Percentiles rank a stretch among this genome's conserved stretches.
These are phyloP conservation scores for Cephus cinctus DNA, from an alignment of 1,140 invertebrate genomes.

Conservation along the genomic window DNA sequence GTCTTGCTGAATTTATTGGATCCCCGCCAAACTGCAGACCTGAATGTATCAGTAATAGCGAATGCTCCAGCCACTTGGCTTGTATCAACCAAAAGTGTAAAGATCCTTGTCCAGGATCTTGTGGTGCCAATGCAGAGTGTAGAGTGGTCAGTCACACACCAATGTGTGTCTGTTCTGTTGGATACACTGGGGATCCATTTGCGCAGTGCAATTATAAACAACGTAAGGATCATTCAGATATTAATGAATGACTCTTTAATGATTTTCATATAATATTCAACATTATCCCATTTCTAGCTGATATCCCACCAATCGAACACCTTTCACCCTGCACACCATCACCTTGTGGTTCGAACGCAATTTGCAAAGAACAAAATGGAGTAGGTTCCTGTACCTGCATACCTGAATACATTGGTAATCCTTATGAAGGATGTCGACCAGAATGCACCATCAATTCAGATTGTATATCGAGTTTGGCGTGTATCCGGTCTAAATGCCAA, in stretches of 20 bases:
- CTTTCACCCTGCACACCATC: constrained; percentile 36
- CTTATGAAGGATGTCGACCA: constrained; percentile 51
- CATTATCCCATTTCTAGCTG: constrained; percentile 4
- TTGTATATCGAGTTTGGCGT: constrained; percentile 54
- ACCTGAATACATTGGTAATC: constrained; percentile 50
- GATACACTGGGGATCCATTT: constrained; percentile 68
- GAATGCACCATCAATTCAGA: constrained; percentile 55
- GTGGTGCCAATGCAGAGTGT: constrained; percentile 60
- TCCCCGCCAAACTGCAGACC: too few species aligned
- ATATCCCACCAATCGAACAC: not conserved
- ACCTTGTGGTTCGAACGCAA: constrained; percentile 46
- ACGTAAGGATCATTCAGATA: constrained; percentile 42
- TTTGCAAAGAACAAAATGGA: constrained; percentile 53
- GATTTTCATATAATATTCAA: not conserved
- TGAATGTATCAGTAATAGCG: constrained; percentile 71
- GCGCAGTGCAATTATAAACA: constrained; percentile 59
- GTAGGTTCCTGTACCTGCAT: constrained; percentile 56
- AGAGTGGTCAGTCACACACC: constrained; percentile 62
- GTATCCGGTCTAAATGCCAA: constrained; percentile 55
- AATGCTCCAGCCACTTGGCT: constrained; percentile 68
- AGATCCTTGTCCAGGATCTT: too few species aligned
- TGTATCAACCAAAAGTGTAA: too few species aligned
- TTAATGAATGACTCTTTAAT: constrained; percentile 1
- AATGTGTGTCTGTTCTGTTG: constrained; percentile 61
- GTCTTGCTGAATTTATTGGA: constrained; percentile 43